These are phyloP conservation scores for Camptogramma bilineatum DNA, from an alignment of 2,888 invertebrate species.

Conservation along the genomic window DNA sequence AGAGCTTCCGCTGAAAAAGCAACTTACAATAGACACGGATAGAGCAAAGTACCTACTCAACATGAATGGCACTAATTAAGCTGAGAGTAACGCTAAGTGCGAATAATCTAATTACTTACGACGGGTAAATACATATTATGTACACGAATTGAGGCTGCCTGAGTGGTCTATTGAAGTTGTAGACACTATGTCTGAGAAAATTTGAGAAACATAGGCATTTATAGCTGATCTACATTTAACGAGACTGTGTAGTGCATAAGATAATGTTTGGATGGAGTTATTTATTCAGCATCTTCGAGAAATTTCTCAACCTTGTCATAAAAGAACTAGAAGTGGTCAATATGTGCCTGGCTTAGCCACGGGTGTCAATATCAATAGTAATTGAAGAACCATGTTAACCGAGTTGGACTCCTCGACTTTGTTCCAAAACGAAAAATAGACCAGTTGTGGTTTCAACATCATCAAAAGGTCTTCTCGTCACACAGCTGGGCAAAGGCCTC, in stretches of 20 bases:
- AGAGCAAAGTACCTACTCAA: slow-evolving; percentile 29
- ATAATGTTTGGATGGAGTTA: background rate
- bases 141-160: slow-evolving; percentile 13
- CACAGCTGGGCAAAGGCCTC: too few relatives aligned
- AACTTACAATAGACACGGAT: slow-evolving; percentile 16
- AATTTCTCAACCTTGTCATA: too few relatives aligned
- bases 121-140: slow-evolving; percentile 20
- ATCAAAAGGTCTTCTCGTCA: too few relatives aligned
- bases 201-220: background rate
- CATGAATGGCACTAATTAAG: slow-evolving; percentile 49
- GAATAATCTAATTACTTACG: slow-evolving; percentile 44
- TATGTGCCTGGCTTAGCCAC: too few relatives aligned
- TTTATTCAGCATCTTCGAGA: background rate
- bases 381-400: too few relatives aligned
- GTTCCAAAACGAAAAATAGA: too few relatives aligned
- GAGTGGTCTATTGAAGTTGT: slow-evolving; percentile 24
- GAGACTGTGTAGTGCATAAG: background rate
- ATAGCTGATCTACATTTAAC: background rate
- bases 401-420: too few relatives aligned
- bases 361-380: too few relatives aligned
- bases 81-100: slow-evolving; percentile 44
- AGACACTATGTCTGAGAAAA: background rate
- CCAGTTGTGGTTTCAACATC: too few relatives aligned
- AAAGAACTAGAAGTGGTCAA: too few relatives aligned
- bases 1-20: slow-evolving; percentile 7